These are phyloP conservation scores for Acipenser oxyrinchus DNA, from an alignment of 2,797 vertebrate species.

Conservation along the genomic window DNA sequence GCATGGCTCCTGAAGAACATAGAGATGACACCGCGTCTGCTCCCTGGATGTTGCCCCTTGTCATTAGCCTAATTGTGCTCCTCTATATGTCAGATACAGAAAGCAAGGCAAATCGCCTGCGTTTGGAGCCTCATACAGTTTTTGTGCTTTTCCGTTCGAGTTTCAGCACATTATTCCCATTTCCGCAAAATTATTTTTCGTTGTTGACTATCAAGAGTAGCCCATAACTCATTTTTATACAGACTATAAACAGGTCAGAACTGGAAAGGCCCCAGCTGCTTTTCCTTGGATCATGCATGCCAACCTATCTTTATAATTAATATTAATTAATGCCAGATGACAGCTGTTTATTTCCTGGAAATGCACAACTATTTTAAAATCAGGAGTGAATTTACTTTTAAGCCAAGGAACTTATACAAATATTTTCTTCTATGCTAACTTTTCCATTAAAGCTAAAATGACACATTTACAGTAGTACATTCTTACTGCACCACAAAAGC, in stretches of 20 bases:
- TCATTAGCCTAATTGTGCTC: slow-evolving; percentile 42
- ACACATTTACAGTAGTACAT: too few species aligned
- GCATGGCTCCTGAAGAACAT: slow-evolving; percentile 64
- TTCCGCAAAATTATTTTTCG: slow-evolving; percentile 32
- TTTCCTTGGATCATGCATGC: slow-evolving; percentile 47
- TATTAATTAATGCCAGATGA: slow-evolving; percentile 68
- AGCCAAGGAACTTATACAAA: too few species aligned
- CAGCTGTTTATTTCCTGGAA: slow-evolving; percentile 55
- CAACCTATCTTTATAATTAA: slow-evolving; percentile 43
- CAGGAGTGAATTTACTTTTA: too few species aligned
- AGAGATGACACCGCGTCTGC: slow-evolving; percentile 56
- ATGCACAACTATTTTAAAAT: slow-evolving; percentile 42
- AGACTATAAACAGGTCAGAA: slow-evolving; percentile 35
- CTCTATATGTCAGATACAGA: slow-evolving; percentile 22
- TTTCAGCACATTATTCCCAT: slow-evolving; percentile 39
- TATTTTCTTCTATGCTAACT: too few species aligned
- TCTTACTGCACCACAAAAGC: too few species aligned
- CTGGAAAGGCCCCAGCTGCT: slow-evolving; percentile 63
- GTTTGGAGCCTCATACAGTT: neutral
- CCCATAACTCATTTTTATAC: slow-evolving; percentile 41
- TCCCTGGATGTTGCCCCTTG: slow-evolving; percentile 40
- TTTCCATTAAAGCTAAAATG: too few species aligned
- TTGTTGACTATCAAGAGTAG: slow-evolving; percentile 38
- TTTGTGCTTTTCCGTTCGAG: slow-evolving; percentile 23
- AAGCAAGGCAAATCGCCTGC: neutral